Evolutionary conservation across 2,797 vertebrate genomes (phyloP), one percentile per base, ranked within the genome.

Genomic region (Channallabes apus): DNA sequence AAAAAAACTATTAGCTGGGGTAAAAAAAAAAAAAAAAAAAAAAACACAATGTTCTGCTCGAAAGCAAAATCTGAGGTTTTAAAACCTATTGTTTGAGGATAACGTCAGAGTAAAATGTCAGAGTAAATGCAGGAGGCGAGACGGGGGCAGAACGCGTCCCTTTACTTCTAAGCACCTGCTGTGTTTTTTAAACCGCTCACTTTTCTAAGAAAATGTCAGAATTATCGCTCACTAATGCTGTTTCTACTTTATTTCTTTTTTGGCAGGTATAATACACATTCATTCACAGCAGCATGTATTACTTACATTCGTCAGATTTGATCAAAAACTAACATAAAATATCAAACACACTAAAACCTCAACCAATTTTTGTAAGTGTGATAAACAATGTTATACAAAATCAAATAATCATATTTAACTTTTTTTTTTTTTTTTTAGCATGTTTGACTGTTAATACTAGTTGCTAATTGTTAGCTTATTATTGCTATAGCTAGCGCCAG

Each of bases 141-240:
- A 69, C 22, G 17, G 18, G 3, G 67, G 18, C 3, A 46, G 46
- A 11, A 46, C 46, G 29, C 0, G 2, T 9, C 3, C 4, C 18
- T 38, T 38, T 14, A 72, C 14, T 22, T 71, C 38, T 72, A 11
- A 0, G 8, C 38, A n/a, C 22, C 71, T 46, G 69, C 22, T 72
- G 22, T n/a, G 41, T 1, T 20, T n/a, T 2, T 69, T 61, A 24
- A 41, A 71, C 38, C 11, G 35, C 3, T 22, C 3, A 0, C 68
- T 41, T 41, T 15, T 51, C 22, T 73, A 24, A 7, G 71, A n/a
- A 73, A 73, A 73, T 27, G 71, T 73, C 71, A 73, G 41, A 73
- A 46, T 41, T 46, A 24, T 46, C 15, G 22, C 71, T 46, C 14
- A 27, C 22, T 51, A n/a, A n/a, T 51, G 24, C 38, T 1, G 4